Base-by-base conservation (phyloP, 2,797 vertebrate species). In the Eidolon dupreanum region DNA sequence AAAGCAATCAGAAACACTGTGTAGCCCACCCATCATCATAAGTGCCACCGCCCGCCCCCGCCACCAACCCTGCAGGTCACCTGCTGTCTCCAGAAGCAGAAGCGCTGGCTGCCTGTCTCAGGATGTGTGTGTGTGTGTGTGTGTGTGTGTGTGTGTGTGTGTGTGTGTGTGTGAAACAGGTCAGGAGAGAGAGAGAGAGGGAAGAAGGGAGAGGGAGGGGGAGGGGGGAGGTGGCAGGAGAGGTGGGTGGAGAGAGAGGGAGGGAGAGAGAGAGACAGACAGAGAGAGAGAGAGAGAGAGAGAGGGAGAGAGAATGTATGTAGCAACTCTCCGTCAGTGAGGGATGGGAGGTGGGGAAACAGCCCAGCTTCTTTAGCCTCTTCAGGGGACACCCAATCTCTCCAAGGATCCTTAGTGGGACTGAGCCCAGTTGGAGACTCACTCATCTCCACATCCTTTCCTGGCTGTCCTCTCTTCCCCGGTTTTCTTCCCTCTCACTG, bases 31-130 rank as follows among this genome's bases (percentile, higher is more conserved):
- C 5, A 13, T 5, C 17, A 26, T n/a, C 33, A 2, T 13, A 41
- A n/a, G 46, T 0, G 0, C 28, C 24, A 49, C 15, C 4, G 4
- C 15, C 49, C 49, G 1, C 49, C 46, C 46, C 46, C 46, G 41
- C 46, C 12, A 13, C 49, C 49, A 49, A 49, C 46, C 38, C 26
- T 1, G 3, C 61, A 90, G 36, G 85, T 13, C 16, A 28, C 41
- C 41, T 15, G 70, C 26, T 3, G 24, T 53, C 49, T 79, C 90
- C 75, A 83, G 78, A 59, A 2, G 20, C 43, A 1, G 49, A 49
- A 49, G 49, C 15, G 15, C 49, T 6, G 49, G 15, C 7, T 1
- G 8, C 20, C 17, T 11, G 26, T 20, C 61, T 57, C 3, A 19
- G 38, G 20, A 6, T 6, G n/a, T 63, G 8, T 1, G 90, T 15